These are phyloP conservation scores for Chrysomallon squamiferum DNA, from an alignment of 1,140 invertebrate genomes.

Conservation along the genomic window DNA sequence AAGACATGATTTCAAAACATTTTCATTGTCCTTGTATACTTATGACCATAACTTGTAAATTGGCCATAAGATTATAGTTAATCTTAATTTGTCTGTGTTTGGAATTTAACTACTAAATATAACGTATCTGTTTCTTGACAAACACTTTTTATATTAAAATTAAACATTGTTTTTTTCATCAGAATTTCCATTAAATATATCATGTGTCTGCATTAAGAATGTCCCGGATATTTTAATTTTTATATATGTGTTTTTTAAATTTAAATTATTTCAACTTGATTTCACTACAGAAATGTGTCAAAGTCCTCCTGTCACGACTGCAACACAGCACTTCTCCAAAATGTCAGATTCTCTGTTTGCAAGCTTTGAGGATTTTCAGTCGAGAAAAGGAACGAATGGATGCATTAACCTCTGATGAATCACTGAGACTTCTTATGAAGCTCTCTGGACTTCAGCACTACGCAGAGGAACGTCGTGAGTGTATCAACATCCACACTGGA, in stretches of 20 bases:
- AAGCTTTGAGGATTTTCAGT: slow-evolving; percentile 56
- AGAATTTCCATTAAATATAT: too few relatives aligned
- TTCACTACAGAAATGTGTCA: slow-evolving; percentile 45
- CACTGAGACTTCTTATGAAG: slow-evolving; percentile 46
- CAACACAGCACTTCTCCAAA: slow-evolving; percentile 34
- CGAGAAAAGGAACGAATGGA: slow-evolving; percentile 57
- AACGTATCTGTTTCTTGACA: too few relatives aligned
- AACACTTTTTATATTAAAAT: too few relatives aligned
- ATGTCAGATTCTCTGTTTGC: slow-evolving; percentile 48
- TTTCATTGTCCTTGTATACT: background rate
- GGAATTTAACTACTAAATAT: background rate
- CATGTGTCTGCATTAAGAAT: too few relatives aligned
- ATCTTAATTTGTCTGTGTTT: background rate
- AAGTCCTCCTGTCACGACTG: too few relatives aligned
- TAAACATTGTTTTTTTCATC: too few relatives aligned
- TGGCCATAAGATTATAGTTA: background rate
- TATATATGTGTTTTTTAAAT: too few relatives aligned
- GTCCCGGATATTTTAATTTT: too few relatives aligned
- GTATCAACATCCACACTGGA: slow-evolving; percentile 43
- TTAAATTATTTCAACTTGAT: background rate
- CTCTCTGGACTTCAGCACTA: slow-evolving; percentile 54
- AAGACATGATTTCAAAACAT: background rate
- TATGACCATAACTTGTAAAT: background rate
- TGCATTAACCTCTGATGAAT: slow-evolving; percentile 45
- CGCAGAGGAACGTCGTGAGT: slow-evolving; percentile 41